phyloP scores from a whole-genome alignment of 37 sponge, comb jelly and placozoan genomes.

The Bolinopsis microptera region DNA sequence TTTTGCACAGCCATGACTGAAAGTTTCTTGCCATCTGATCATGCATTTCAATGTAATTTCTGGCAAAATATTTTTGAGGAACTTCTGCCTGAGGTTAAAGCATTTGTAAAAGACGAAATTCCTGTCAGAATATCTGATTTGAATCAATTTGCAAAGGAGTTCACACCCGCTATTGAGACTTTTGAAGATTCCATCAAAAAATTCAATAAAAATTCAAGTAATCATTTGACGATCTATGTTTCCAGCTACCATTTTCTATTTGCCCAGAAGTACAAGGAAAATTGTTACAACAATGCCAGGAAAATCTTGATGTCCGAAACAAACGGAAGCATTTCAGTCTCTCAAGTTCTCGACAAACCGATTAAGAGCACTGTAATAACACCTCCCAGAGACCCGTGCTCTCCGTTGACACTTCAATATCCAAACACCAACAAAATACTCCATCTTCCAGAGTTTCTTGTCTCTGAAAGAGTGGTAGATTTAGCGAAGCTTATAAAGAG shows the following conservation, averaged over 20 bases:
- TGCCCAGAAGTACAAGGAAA: conserved; percentile 28
- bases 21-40: not conserved
- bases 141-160: not conserved
- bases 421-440: not conserved
- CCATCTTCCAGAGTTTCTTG: conserved; percentile 31
- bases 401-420: conserved; percentile 1
- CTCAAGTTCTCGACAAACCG: not conserved
- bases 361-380: not conserved
- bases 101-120: not conserved
- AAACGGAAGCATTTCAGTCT: not conserved
- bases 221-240: not conserved
- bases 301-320: not conserved
- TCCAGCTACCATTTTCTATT: not conserved
- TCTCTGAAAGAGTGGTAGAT: not conserved
- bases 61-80: not conserved
- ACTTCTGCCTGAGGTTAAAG: not conserved
- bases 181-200: not conserved
- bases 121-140: not conserved
- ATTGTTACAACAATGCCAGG: not conserved
- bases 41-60: not conserved
- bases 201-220: not conserved
- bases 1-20: not conserved
- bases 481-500: not conserved
- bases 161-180: not conserved
- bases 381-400: conserved; percentile 34